These are phyloP conservation scores for Platycnemis pennipes DNA, from an alignment of 2,888 invertebrate species.

Conservation along the genomic window DNA sequence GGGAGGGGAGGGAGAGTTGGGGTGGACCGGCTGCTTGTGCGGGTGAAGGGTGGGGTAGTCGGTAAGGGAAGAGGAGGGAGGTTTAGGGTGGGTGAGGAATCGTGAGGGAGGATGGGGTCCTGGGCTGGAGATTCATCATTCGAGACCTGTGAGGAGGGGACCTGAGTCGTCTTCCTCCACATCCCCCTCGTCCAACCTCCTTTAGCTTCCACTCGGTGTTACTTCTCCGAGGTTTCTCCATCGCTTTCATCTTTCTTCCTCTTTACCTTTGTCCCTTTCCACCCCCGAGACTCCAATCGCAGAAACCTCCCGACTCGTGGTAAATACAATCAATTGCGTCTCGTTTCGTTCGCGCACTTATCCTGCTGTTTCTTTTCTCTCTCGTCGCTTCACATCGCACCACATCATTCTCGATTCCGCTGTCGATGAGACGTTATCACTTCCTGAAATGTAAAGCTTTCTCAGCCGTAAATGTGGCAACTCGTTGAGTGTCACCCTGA, in stretches of 20 bases:
- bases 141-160: not conserved
- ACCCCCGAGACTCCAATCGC: not conserved
- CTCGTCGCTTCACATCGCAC: not conserved
- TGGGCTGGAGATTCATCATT: constrained; percentile 60
- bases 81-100: not conserved
- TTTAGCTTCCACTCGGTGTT: not conserved
- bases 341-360: not conserved
- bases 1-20: not conserved
- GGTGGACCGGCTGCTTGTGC: not conserved
- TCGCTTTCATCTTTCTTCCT: not conserved
- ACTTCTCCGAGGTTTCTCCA: not conserved
- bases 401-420: not conserved
- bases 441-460: too few relatives aligned
- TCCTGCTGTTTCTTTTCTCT: not conserved
- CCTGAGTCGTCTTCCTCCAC: constrained; percentile 15
- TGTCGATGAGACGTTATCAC: not conserved
- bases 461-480: too few relatives aligned
- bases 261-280: not conserved
- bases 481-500: too few relatives aligned
- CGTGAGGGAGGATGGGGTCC: not conserved
- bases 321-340: not conserved
- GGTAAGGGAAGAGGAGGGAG: not conserved
- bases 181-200: not conserved
- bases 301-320: not conserved
- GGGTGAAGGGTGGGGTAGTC: not conserved